Evolutionary conservation across 2,888 invertebrate species (phyloP).

Genomic region (Anthrax anthrax): DNA sequence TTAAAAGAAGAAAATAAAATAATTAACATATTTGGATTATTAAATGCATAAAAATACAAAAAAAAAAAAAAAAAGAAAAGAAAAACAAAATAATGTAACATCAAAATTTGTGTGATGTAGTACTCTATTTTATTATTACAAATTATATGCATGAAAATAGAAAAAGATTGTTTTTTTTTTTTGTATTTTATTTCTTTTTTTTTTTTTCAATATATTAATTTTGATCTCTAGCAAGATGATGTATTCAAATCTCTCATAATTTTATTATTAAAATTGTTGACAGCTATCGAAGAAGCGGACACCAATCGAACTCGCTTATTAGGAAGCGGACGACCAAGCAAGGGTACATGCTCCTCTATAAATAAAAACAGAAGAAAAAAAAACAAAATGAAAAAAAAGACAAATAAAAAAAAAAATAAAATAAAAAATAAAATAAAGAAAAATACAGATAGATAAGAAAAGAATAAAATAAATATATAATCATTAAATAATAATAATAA

Average conservation of each 20-base stretch:
- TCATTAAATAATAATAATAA: too few relatives aligned
- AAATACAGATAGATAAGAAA: too few relatives aligned
- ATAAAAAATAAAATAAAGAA: slow-evolving; percentile 13
- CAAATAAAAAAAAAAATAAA: slow-evolving; percentile 21
- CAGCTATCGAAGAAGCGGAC: slow-evolving; percentile 15
- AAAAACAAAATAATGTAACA: too few relatives aligned
- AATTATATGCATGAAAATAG: not conserved
- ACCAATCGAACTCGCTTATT: slow-evolving; percentile 17
- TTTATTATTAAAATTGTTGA: slow-evolving; percentile 6
- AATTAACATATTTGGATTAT: too few relatives aligned
- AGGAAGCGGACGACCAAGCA: slow-evolving; percentile 35
- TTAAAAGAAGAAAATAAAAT: too few relatives aligned
- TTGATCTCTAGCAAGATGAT: slow-evolving; percentile 13
- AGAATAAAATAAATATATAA: too few relatives aligned
- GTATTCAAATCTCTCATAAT: slow-evolving; percentile 13
- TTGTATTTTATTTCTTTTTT: slow-evolving; percentile 1
- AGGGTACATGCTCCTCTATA: slow-evolving; percentile 41
- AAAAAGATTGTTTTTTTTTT: not conserved
- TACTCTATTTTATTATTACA: slow-evolving; percentile 5
- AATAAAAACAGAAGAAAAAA: slow-evolving; percentile 19
- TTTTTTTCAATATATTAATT: too few relatives aligned
- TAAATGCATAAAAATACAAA: too few relatives aligned
- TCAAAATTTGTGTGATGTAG: too few relatives aligned
- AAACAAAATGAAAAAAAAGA: slow-evolving; percentile 11
- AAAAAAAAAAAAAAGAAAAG: too few relatives aligned